phyloP scores from a whole-genome alignment of 1,140 invertebrate genomes.

The Diuraphis noxia region DNA sequence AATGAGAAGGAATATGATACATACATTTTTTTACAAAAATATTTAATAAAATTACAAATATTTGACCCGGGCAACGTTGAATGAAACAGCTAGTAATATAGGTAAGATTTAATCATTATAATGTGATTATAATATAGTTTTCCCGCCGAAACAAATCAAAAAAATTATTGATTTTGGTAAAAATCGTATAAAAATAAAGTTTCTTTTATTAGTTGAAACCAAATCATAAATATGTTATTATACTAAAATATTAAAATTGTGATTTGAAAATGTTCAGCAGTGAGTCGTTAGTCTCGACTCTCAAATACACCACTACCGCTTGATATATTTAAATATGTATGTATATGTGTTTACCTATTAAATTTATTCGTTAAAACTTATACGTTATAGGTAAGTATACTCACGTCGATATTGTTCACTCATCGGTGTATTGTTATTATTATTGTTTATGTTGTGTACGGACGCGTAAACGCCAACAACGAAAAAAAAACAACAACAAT shows the following conservation, averaged over 20 bases:
- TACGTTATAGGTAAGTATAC: background rate
- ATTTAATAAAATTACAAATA: no score
- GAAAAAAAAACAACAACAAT: background rate
- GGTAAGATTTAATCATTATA: no score
- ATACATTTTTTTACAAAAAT: no score
- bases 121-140: background rate
- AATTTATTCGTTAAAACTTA: background rate
- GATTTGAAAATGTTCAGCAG: background rate
- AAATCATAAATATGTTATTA: background rate
- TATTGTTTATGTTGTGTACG: constrained; percentile 1
- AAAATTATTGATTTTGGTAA: background rate
- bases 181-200: background rate
- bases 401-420: background rate
- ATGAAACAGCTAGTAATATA: no score
- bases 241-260: background rate
- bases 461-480: background rate
- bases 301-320: background rate
- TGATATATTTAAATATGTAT: no score
- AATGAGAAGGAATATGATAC: no score
- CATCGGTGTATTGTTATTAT: background rate
- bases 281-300: background rate
- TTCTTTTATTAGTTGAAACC: background rate
- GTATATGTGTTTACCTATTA: background rate
- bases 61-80: no score
- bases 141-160: background rate